Percentiles rank a stretch among this genome's conserved stretches.
phyloP scores from a whole-genome alignment of 2,888 invertebrate genomes.

The Drosophila anomalata region DNA sequence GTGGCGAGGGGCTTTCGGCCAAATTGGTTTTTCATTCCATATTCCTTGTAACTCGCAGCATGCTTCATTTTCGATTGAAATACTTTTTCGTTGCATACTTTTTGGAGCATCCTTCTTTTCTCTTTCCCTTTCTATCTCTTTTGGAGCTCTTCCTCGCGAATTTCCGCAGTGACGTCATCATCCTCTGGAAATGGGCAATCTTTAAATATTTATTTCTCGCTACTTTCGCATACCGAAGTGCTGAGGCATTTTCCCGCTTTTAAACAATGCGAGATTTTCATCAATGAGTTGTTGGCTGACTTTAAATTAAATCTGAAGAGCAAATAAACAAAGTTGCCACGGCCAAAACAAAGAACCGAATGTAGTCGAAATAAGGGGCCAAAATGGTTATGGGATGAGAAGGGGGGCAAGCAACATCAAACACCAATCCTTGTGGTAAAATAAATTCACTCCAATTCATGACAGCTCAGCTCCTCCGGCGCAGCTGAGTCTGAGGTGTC shows the following conservation, averaged over 20 bases:
- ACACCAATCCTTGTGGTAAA: slow-evolving; percentile 69
- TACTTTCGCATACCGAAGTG: slow-evolving; percentile 49
- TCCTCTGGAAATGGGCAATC: slow-evolving; percentile 67
- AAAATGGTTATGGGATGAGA: not conserved
- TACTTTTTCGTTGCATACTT: slow-evolving; percentile 54
- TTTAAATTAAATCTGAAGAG: slow-evolving; percentile 60
- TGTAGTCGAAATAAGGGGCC: slow-evolving; percentile 29
- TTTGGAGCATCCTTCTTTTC: slow-evolving; percentile 37
- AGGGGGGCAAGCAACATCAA: slow-evolving; percentile 34
- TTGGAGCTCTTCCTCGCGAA: not conserved
- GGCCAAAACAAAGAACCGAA: slow-evolving; percentile 56
- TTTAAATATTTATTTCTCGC: slow-evolving; percentile 71
- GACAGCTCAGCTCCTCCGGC: slow-evolving; percentile 55
- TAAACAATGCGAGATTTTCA: slow-evolving; percentile 56
- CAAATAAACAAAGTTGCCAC: slow-evolving; percentile 58
- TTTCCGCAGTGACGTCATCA: slow-evolving; percentile 60
- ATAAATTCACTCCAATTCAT: slow-evolving; percentile 74
- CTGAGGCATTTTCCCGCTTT: slow-evolving; percentile 42
- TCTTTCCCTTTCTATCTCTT: slow-evolving; percentile 5
- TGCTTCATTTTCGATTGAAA: not conserved
- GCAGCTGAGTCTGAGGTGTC: slow-evolving; percentile 34
- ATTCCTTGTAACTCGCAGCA: slow-evolving; percentile 3
- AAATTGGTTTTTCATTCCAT: slow-evolving; percentile 2
- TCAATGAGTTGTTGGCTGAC: slow-evolving; percentile 62
- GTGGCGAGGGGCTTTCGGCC: not conserved